Evolutionary conservation across 2,113 vertebrate genomes (phyloP), one percentile per base, ranked within the genome.

Genomic region (Heteronetta atricapilla): DNA sequence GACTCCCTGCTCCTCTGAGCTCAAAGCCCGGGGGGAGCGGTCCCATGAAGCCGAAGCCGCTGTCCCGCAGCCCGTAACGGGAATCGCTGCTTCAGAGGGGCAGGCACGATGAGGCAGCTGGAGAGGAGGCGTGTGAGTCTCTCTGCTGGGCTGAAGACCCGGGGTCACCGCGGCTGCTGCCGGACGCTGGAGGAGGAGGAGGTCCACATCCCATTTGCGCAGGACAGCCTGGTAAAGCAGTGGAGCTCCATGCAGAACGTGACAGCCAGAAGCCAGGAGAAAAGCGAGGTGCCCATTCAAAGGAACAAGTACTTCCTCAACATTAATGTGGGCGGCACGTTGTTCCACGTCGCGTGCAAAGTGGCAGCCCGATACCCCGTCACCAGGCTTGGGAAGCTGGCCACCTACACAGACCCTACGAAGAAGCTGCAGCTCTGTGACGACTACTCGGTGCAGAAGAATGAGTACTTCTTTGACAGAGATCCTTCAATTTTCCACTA

Each of bases 381-480:
- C 88, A 99, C 98, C 55, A 96, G 99, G 78, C 98, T 99, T 0
- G 99, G 99, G 40, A 96, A 97, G 46, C 96, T 99, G 82, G 99
- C 98, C 7, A 93, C 98, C 6, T 98, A 98, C 31, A 86, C 96
- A 1, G 98, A 99, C 91, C 98, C 97, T 0, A 92, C 67, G 28
- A 98, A 98, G 95, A 98, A 98, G 34, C 92, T 99, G 73, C 96
- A 97, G 4, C 98, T 99, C 67, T 99, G 99, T 8, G 99, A 99
- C 12, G 99, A 99, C 90, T 99, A 99, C 89, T 98, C 98, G 1
- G 98, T 99, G 75, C 97, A 89, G 84, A 98, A 85, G 72, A 98
- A 99, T 1, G 98, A 99, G 86, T 99, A 99, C 87, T 99, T 99
- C 92, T 99, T 99, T 36, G 99, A 99, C 90, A 97, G 98, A 33